These are phyloP conservation scores for Xiphias gladius DNA, from an alignment of 2,113 vertebrate genomes.

Conservation along the genomic window DNA sequence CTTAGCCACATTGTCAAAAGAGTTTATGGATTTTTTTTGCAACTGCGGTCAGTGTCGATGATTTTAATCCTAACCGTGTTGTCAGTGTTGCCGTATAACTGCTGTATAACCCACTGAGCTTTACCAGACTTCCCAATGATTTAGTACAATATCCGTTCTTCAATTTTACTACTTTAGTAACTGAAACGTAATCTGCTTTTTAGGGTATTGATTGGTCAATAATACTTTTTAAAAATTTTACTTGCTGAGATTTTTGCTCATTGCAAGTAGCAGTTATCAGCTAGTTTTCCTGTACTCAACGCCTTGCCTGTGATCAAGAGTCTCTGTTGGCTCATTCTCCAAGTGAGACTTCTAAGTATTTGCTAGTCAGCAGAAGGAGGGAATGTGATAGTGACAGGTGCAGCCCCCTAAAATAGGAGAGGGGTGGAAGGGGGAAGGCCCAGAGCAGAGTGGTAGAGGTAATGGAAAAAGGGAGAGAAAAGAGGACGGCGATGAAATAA, in stretches of 20 bases:
- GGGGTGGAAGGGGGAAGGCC: constrained; percentile 60
- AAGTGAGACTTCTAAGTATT: constrained; percentile 77
- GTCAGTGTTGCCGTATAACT: not conserved
- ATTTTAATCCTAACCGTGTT: not conserved
- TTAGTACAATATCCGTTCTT: not conserved
- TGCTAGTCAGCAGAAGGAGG: constrained; percentile 85
- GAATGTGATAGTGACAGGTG: constrained; percentile 88
- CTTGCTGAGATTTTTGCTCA: not conserved
- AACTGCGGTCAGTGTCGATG: not conserved
- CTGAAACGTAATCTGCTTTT: constrained; percentile 1
- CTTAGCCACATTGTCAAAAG: too few relatives aligned
- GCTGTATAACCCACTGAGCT: not conserved
- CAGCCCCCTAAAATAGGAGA: constrained; percentile 83
- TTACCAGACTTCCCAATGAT: not conserved
- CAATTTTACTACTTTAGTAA: not conserved
- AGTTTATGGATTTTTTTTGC: not conserved
- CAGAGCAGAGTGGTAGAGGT: constrained; percentile 29
- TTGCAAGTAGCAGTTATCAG: not conserved
- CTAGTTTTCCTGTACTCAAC: not conserved
- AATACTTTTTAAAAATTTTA: too few relatives aligned
- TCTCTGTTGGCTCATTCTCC: constrained; percentile 53
- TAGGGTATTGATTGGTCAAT: not conserved
- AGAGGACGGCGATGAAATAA: constrained; percentile 17
- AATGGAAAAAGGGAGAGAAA: constrained; percentile 21
- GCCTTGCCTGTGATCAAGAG: constrained; percentile 18